Base-by-base conservation (phyloP, 2,113 vertebrate species). In the Lepus europaeus region DNA sequence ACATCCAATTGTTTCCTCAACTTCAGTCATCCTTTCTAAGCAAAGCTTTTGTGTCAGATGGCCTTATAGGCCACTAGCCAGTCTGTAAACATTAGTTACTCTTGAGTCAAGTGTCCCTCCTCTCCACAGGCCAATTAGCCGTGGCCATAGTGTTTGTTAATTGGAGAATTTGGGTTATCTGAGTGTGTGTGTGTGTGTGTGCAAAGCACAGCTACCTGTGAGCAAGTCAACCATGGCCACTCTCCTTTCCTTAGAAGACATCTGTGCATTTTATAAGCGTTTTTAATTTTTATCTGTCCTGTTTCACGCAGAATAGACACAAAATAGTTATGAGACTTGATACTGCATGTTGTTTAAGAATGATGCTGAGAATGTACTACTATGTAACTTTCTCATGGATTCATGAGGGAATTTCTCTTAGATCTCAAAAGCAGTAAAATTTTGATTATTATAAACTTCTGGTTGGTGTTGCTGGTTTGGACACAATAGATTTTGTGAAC, bases 81-180 rank as follows among this genome's bases (percentile, higher is more conserved):
- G 72, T 95, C 63, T 92, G 17, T 86, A 97, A 96, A 95, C 59
- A 94, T 72, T 27, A 56, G 66, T 84, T 84, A 93, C 56, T 84
- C 83, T 90, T 53, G 17, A 95, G 81, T 83, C 83, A 93, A 89
- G 33, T 59, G 36, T 11, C 20, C 20, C 61, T 95, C 81, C 49
- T 73, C 22, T 82, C 49, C 64, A 63, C 9, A 93, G 91, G 70
- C 66, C 93, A 96, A 89, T 96, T 94, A 88, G 64, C 45, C 70
- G 33, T 27, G 31, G 25, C 72, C 68, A 59, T 39, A 63, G 53
- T 49, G n/a, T 74, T 83, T 87, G 36, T 79, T 93, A 96, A 10
- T 92, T 49, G 36, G 66, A 33, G 16, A 23, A n/a, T 11, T 66
- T 22, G 8, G 23, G 10, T 31, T 8, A 0, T 56, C 64, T 45